phyloP scores from a whole-genome alignment of 2,888 invertebrate genomes.

The Allygus modestus region DNA sequence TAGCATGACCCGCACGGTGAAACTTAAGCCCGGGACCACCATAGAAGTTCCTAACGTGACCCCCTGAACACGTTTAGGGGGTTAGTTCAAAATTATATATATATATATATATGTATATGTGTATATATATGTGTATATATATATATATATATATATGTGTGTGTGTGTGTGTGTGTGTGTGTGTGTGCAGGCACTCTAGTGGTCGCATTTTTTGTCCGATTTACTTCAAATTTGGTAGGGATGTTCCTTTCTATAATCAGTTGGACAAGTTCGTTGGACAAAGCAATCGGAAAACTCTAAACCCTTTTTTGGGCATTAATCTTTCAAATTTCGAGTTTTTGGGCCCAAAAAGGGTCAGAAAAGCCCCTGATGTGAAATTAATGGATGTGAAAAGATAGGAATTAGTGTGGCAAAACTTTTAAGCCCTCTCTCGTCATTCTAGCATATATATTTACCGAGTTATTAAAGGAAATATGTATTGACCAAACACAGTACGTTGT shows the following conservation, averaged over 20 bases:
- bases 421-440: too few relatives aligned
- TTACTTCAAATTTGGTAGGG: background rate
- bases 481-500: too few relatives aligned
- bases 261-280: background rate
- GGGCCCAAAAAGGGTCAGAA: too few relatives aligned
- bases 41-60: background rate
- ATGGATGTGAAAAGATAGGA: too few relatives aligned
- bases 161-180: conserved; percentile 9
- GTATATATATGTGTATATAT: background rate
- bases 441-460: too few relatives aligned
- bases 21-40: background rate
- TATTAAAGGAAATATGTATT: too few relatives aligned
- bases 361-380: too few relatives aligned
- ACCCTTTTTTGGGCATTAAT: too few relatives aligned
- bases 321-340: too few relatives aligned
- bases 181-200: background rate
- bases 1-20: background rate
- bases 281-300: too few relatives aligned
- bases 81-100: background rate
- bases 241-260: background rate
- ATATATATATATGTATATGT: background rate
- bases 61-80: background rate
- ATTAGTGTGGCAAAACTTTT: too few relatives aligned
- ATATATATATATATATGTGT: background rate
- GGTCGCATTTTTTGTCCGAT: background rate